Evolutionary conservation across 2,888 invertebrate genomes (phyloP), one percentile per base, ranked within the genome.

Genomic region (Julus scanicus): DNA sequence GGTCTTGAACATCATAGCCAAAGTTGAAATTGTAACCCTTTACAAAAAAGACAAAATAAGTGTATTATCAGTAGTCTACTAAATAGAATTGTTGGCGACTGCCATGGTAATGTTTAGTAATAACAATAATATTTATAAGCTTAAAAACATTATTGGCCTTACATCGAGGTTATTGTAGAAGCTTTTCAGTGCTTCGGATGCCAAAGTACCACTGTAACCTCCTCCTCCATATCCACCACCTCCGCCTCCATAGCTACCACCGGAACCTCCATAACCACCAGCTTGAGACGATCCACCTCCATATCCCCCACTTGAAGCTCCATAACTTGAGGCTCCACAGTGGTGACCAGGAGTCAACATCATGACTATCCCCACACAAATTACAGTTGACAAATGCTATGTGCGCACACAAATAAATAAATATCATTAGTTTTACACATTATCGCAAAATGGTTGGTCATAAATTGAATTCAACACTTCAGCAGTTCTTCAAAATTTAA

Each of bases 1-100:
- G 95, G 92, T 96, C 96, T 90, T 95, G 95, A 53, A 96, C 95
- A 87, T 96, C 96, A 91, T 96, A 96, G 0, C 95, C 94, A 92
- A 95, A 96, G 71, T 94, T 94, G 91, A 95, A 95, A n/a, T 96
- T 96, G 91, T 95, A 95, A 1, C 95, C 95, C 95, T 95, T 90
- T 85, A 13, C 13, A 80, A 80, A 87, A 80, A 17, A 87, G 40
- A 20, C 11, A 1, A 80, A 20, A 53, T 15, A 13, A 15, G 53
- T 0, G 0, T 3, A 49, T 9, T 13, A 13, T 5, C 20, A 13
- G 48, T 48, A 71, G 2, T 2, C 17, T 87, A 83, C 9, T 37
- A 48, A 15, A 40, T 39, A 11, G 2, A 44, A 2, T 13, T 5
- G 9, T 1, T 15, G 29, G 53, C 4, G 3, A 17, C 17, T 53